Base-by-base conservation (phyloP, 1,140 invertebrate genomes). In the Heliconius nattereri region DNA sequence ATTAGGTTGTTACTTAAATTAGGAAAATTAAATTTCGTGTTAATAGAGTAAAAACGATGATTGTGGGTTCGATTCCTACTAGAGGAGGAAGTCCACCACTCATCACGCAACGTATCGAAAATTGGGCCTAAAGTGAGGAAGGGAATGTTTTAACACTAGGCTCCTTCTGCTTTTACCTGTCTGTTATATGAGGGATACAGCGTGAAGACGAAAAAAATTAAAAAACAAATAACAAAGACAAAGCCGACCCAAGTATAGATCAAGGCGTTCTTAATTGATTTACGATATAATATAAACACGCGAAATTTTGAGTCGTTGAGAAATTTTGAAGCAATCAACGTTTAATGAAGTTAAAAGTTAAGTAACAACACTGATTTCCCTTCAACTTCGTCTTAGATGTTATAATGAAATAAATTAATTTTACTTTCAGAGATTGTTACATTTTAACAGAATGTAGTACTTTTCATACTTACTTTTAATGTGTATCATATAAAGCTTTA, bases 301-400 rank as follows among this genome's bases (percentile, higher is more conserved):
- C 60, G 35, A 23, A 45, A 70, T 70, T 70, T 45, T 40, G 13
- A 76, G 74, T 75, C 60, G 60, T 75, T 75, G 9, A 32, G 54
- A 75, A 75, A 75, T 60, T 75, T 60, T 75, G 23, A 75, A 76
- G 75, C 75, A 76, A 76, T 76, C 75, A 70, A 76, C 60, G 75
- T n/a, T 76, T 70, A 76, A 76, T 76, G 60, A 76, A 76, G 20
- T 76, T 76, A 70, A 76, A 76, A 76, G 75, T 76, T 71, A 70
- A 76, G 66, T 76, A 76, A 76, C 74, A 70, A 66, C 60, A 66
- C 60, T 66, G 60, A 66, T 66, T 66, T 66, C 60, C 60, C 60
- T 11, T 66, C 26, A 26, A 66, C 60, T 23, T 66, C 9, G 60
- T 19, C 26, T 66, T 66, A 29, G 60, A 26, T 66, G 60, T 29